Conservation (phyloP, 2,113 vertebrate species). For the Anarrhichthys ocellatus region DNA sequence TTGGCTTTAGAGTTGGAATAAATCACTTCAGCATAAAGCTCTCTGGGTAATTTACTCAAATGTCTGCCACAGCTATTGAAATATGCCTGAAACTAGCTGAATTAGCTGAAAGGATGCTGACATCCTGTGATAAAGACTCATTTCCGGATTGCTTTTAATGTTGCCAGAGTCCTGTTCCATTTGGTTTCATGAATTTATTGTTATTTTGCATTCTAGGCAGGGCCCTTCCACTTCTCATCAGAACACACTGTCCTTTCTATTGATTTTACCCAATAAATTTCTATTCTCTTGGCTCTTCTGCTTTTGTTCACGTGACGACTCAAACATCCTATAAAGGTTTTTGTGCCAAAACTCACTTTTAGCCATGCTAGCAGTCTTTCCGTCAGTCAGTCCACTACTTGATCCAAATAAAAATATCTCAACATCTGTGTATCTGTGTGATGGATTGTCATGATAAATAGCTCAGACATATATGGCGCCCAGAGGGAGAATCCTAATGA, state of each 20-base stretch:
- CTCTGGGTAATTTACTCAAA: constrained; percentile 57
- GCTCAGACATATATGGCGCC: neutral
- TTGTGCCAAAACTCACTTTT: constrained; percentile 10
- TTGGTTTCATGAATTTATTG: constrained; percentile 13
- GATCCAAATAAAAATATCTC: neutral
- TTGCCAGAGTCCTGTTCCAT: constrained; percentile 36
- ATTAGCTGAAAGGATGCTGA: constrained; percentile 37
- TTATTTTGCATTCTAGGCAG: constrained; percentile 4
- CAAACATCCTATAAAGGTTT: neutral
- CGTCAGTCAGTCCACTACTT: neutral
- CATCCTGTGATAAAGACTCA: constrained; percentile 40
- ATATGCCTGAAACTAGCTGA: constrained; percentile 47
- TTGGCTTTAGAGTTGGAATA: constrained; percentile 51
- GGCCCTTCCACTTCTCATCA: neutral
- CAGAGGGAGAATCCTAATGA: neutral
- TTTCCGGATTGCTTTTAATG: constrained; percentile 10
- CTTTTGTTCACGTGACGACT: neutral
- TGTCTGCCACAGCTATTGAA: constrained; percentile 37
- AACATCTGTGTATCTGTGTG: neutral
- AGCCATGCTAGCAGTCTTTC: neutral
- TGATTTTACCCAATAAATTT: constrained; percentile 18
- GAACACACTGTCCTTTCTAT: constrained; percentile 4
- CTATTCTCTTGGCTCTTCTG: constrained; percentile 1
- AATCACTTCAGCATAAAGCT: constrained; percentile 60
- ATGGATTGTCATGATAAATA: neutral